Evolutionary conservation across 1,140 invertebrate species (phyloP), one percentile per base, ranked within the genome.

Genomic region (Popillia japonica): DNA sequence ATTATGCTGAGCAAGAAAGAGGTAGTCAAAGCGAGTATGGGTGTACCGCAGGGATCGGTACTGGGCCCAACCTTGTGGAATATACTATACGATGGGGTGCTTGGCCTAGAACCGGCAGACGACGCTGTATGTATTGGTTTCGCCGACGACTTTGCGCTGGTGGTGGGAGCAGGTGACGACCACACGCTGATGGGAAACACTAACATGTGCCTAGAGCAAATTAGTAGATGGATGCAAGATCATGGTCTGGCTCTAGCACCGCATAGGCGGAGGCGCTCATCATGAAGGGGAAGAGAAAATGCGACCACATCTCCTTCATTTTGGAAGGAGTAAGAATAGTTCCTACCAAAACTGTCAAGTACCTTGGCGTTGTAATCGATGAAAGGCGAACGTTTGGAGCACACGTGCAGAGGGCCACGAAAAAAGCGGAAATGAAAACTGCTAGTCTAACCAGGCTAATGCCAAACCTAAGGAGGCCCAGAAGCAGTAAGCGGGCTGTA

Each of bases 41-140:
- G 76, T 11, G 68, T 79, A 1, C 78, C 79, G n/a, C 78, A 82
- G 41, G 78, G 76, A 11, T 82, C 75, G 4, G 42, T 80, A 2
- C 72, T 77, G 6, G 79, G 78, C 0, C 78, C 81, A 20, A 27
- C 17, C n/a, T 41, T 80, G 9, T 82, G 27, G 27, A 34, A 34
- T 34, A 34, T 34, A 34, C 27, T 34, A 34, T 34, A 34, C 27
- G 27, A 34, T 34, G 27, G 81, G 79, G 27, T 34, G 79, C 79
- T 44, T 27, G 79, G 4, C 61, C 75, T 11, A 7, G 44, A 17
- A 48, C 10, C 7, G 44, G n/a, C 7, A 2, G n/a, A 7, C 10
- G 44, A 48, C 44, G 10, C 44, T 7, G 44, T 17, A 48, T 48
- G 44, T 48, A 17, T 48, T 48, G 44, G 10, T 0, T 48, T 48